These are phyloP conservation scores for Metellina segmentata DNA, from an alignment of 2,888 invertebrate genomes.

Conservation along the genomic window DNA sequence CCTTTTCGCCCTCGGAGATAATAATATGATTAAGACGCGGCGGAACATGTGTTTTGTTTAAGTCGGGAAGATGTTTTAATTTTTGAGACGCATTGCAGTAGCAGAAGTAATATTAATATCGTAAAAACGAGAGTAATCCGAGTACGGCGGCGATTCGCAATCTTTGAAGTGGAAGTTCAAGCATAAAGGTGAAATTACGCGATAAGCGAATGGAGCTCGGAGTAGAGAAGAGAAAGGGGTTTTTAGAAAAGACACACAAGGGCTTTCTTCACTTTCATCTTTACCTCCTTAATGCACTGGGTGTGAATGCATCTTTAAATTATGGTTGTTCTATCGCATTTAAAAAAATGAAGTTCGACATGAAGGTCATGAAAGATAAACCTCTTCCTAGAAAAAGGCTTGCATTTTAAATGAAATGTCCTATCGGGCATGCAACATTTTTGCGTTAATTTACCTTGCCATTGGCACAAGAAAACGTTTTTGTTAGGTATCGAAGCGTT, in stretches of 20 bases:
- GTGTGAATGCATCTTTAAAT: no score
- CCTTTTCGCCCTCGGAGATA: background rate
- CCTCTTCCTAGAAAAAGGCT: no score
- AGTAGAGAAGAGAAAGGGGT: background rate
- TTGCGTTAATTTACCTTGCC: no score
- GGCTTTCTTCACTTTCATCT: background rate
- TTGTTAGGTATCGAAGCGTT: no score
- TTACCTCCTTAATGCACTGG: background rate
- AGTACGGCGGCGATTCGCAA: constrained; percentile 36
- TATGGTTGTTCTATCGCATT: no score
- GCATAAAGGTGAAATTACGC: constrained; percentile 41
- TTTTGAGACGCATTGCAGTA: constrained; percentile 28
- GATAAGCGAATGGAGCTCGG: constrained; percentile 43
- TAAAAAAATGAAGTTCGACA: no score
- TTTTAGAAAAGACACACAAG: background rate
- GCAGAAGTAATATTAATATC: constrained; percentile 11
- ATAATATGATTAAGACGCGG: constrained; percentile 33
- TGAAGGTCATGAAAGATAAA: no score
- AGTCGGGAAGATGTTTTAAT: constrained; percentile 21
- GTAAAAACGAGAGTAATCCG: constrained; percentile 29
- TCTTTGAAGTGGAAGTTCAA: constrained; percentile 23
- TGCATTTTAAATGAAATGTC: no score
- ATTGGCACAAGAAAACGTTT: no score
- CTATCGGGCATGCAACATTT: no score
- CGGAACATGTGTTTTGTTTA: constrained; percentile 27